Conservation (phyloP, 2,888 invertebrate genomes). For the Stratiomys singularior region DNA sequence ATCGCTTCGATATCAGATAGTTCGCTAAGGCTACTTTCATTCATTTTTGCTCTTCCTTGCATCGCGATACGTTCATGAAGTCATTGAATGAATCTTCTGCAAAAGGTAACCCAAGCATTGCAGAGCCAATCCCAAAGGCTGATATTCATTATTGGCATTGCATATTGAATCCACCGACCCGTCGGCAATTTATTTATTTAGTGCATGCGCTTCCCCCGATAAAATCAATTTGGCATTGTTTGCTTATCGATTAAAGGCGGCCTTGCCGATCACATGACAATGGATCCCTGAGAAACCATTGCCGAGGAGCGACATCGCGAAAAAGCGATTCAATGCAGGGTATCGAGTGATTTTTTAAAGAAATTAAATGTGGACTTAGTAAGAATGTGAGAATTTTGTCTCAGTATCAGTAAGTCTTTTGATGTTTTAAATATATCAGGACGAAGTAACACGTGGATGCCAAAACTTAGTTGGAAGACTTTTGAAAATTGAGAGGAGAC, state of each 20-base stretch:
- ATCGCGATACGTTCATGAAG: background rate
- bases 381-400: constrained; percentile 40
- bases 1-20: background rate
- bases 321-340: background rate
- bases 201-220: constrained; percentile 20
- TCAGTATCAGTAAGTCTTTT: no score
- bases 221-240: constrained; percentile 47
- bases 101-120: background rate
- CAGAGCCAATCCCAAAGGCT: background rate
- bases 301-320: background rate
- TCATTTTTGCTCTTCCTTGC: background rate
- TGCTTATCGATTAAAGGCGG: constrained; percentile 49
- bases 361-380: constrained; percentile 43
- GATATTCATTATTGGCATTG: background rate
- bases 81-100: background rate
- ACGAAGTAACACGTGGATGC: no score
- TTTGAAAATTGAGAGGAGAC: no score
- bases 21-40: background rate
- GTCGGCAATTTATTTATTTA: constrained; percentile 33
- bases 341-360: constrained; percentile 33
- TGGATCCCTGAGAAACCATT: background rate
- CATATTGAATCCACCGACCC: constrained; percentile 32
- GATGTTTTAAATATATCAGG: no score
- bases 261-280: constrained; percentile 34
- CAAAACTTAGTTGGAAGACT: background rate